These are phyloP conservation scores for Pica pica DNA, from an alignment of 2,113 vertebrate species.

Conservation along the genomic window DNA sequence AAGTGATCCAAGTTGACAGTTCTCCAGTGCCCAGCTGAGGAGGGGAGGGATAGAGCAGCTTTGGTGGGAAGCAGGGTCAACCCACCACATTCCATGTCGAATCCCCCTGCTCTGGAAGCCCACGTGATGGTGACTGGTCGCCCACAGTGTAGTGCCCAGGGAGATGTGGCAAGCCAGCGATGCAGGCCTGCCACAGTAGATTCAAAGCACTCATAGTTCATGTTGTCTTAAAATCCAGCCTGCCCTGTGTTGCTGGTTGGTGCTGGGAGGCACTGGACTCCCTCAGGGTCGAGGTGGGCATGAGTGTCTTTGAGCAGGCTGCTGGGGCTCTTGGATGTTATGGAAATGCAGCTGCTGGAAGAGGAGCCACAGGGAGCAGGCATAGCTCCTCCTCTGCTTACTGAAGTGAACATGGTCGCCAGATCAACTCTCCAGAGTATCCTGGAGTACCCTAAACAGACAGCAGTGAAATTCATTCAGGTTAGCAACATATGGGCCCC, in stretches of 20 bases:
- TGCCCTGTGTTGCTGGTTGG: not conserved
- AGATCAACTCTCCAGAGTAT: not conserved
- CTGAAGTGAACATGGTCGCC: accelerated
- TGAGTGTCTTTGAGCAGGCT: accelerated
- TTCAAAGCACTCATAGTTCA: accelerated
- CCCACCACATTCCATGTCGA: not conserved
- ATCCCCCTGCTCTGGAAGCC: not conserved
- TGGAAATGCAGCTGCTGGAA: not conserved
- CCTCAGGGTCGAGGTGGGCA: not conserved
- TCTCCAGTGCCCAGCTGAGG: not conserved
- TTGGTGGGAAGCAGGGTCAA: not conserved
- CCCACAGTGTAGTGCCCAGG: accelerated
- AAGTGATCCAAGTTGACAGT: accelerated
- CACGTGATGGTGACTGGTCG: not conserved
- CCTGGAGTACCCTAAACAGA: not conserved
- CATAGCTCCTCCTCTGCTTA: not conserved
- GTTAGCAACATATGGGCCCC: not conserved
- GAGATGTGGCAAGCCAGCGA: accelerated
- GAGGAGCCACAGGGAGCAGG: not conserved
- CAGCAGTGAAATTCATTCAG: not conserved
- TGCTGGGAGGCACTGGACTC: not conserved
- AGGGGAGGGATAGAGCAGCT: not conserved
- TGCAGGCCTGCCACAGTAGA: not conserved
- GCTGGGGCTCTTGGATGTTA: not conserved
- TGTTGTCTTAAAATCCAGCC: not conserved